These are phyloP conservation scores for Copsychus sechellarum DNA, from an alignment of 2,113 vertebrate species.

Conservation along the genomic window DNA sequence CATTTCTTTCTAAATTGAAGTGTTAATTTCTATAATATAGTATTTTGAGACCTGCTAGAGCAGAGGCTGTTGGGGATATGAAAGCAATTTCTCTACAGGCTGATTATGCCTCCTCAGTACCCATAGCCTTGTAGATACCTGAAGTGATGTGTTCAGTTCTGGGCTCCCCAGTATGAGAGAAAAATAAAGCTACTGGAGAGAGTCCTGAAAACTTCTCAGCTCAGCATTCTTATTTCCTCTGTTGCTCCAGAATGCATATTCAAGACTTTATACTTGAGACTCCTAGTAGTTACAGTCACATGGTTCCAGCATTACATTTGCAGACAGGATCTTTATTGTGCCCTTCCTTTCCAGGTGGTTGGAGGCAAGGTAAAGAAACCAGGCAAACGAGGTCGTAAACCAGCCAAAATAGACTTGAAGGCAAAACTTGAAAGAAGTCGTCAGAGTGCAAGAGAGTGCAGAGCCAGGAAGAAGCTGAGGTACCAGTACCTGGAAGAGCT, in stretches of 20 bases:
- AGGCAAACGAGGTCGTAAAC: conserved; percentile 94
- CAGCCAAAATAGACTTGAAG: conserved; percentile 96
- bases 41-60: background rate
- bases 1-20: background rate
- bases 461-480: conserved; percentile 92
- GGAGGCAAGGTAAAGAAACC: conserved; percentile 97
- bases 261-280: background rate
- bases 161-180: background rate
- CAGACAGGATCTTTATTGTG: background rate
- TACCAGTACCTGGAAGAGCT: conserved; percentile 98
- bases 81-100: background rate
- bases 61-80: background rate
- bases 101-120: background rate
- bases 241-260: background rate
- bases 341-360: conserved; percentile 75
- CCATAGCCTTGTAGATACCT: background rate
- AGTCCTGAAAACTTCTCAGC: background rate
- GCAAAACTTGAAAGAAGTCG: conserved; percentile 96
- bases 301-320: background rate
- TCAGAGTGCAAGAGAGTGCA: conserved; percentile 93
- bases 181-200: background rate
- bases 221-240: background rate
- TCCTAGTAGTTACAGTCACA: background rate
- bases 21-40: background rate
- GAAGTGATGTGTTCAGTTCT: background rate